A percentile compares a stretch with the other conserved stretches of the same genome.
Conservation (phyloP, 2,797 vertebrate species). For the Cyclopterus lumpus region DNA sequence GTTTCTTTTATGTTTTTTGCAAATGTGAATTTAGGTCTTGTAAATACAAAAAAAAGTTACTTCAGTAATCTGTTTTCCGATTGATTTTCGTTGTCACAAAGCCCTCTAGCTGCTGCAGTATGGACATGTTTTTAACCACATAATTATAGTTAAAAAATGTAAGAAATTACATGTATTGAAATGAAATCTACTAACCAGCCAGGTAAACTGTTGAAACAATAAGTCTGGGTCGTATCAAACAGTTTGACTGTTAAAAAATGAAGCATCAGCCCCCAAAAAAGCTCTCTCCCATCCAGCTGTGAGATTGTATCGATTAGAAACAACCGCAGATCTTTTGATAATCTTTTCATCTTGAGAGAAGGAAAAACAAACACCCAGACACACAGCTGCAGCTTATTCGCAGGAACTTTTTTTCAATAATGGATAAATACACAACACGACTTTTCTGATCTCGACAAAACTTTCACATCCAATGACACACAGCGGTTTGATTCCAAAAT, state of each 20-base stretch:
- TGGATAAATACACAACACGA: constrained; percentile 41
- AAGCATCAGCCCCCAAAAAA: neutral
- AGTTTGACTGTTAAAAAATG: neutral
- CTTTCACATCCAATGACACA: constrained; percentile 44
- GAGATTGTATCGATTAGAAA: constrained; percentile 62
- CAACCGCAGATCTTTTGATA: constrained; percentile 61
- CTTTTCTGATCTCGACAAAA: constrained; percentile 47
- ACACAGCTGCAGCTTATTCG: constrained; percentile 39
- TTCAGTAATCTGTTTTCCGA: neutral
- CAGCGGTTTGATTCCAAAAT: neutral
- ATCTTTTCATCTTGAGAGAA: constrained; percentile 68
- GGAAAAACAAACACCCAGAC: constrained; percentile 8
- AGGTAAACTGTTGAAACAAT: neutral
- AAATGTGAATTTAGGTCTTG: too few relatives aligned
- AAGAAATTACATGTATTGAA: neutral
- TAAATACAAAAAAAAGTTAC: too few relatives aligned
- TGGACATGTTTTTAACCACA: neutral
- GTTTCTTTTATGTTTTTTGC: neutral
- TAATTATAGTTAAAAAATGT: neutral
- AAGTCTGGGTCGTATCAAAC: constrained; percentile 22
- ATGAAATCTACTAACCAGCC: neutral
- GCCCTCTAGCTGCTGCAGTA: neutral
- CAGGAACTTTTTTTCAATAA: constrained; percentile 71
- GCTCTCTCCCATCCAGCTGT: constrained; percentile 53
- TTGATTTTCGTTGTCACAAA: neutral